Percentiles rank a stretch among this genome's conserved stretches.
These are phyloP conservation scores for Anguilla pacifica DNA, from an alignment of 2,797 vertebrate genomes.

Conservation along the genomic window DNA sequence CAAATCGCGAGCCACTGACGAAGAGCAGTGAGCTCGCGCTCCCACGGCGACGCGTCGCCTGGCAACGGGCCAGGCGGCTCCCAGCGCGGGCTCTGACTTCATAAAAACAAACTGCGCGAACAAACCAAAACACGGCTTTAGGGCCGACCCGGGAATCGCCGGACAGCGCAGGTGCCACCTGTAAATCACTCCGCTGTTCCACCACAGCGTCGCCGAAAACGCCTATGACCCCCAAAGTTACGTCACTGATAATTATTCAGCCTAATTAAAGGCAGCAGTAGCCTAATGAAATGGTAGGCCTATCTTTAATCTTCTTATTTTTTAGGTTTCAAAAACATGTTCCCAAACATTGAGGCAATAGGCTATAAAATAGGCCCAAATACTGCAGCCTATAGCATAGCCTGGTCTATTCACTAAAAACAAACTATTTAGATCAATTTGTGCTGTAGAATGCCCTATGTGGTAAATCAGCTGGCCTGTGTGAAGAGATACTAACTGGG, in stretches of 20 bases:
- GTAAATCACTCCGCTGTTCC: neutral
- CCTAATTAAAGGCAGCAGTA: neutral
- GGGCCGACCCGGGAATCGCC: neutral
- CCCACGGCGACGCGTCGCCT: neutral
- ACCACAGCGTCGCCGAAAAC: neutral
- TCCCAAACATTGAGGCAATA: neutral
- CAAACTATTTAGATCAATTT: neutral
- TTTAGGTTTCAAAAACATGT: neutral
- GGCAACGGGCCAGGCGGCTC: neutral
- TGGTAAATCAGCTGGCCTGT: neutral
- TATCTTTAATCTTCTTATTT: neutral
- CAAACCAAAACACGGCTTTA: conserved; percentile 4
- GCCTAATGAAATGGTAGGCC: neutral
- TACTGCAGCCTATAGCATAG: neutral
- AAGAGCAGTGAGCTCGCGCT: neutral
- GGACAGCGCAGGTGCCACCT: neutral
- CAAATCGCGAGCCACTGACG: neutral
- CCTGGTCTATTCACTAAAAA: neutral
- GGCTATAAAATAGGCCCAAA: neutral
- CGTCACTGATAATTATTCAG: neutral
- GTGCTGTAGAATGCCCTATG: neutral
- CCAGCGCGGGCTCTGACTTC: neutral
- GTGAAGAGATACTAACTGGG: neutral
- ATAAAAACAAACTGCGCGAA: neutral
- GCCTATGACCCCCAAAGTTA: neutral